These are phyloP conservation scores for Drosophila mettleri DNA, from an alignment of 2,888 invertebrate species.

Conservation along the genomic window DNA sequence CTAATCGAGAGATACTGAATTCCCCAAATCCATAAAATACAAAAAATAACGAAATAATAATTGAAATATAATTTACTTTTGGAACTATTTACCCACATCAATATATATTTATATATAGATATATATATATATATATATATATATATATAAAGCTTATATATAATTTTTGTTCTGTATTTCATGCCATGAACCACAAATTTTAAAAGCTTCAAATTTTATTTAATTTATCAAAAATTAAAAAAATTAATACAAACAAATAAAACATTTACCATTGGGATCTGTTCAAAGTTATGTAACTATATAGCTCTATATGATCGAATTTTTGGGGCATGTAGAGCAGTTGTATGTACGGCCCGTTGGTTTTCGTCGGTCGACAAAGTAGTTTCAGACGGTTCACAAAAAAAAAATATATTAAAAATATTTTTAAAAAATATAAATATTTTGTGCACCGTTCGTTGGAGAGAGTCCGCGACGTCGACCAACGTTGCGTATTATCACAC, in stretches of 20 bases:
- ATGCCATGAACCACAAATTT: constrained; percentile 75
- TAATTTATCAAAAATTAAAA: constrained; percentile 48
- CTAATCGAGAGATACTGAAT: constrained; percentile 29
- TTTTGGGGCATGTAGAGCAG: constrained; percentile 66
- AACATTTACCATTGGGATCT: constrained; percentile 75
- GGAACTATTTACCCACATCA: constrained; percentile 32
- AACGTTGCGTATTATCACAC: constrained; percentile 49
- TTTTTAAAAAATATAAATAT: background rate
- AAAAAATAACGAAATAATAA: constrained; percentile 18
- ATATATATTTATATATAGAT: constrained; percentile 37
- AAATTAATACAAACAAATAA: constrained; percentile 26
- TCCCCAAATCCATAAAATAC: constrained; percentile 6
- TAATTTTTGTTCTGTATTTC: constrained; percentile 66
- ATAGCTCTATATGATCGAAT: constrained; percentile 50
- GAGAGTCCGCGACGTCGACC: constrained; percentile 39
- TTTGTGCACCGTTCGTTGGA: constrained; percentile 42
- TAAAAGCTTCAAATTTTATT: constrained; percentile 63
- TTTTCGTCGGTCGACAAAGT: constrained; percentile 63
- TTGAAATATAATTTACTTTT: constrained; percentile 39
- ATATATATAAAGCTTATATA: constrained; percentile 31
- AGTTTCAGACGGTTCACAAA: constrained; percentile 48
- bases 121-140: constrained; percentile 36
- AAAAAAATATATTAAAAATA: constrained; percentile 1
- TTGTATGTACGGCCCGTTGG: constrained; percentile 66
- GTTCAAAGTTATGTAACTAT: constrained; percentile 73